These are phyloP conservation scores for Campoletis sonorensis DNA, from an alignment of 1,140 invertebrate species.

Conservation along the genomic window DNA sequence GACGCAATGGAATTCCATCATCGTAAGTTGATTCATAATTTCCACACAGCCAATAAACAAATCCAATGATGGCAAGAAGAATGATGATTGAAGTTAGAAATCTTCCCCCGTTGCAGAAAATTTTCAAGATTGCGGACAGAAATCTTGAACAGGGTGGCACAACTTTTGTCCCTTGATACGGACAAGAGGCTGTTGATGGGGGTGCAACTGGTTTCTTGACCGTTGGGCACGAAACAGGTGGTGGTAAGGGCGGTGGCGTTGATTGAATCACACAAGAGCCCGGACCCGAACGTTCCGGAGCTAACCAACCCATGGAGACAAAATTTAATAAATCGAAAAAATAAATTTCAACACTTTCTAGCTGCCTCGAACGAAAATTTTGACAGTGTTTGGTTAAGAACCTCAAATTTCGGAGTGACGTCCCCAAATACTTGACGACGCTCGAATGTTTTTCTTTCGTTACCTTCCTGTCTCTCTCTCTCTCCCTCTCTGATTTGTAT, in stretches of 20 bases:
- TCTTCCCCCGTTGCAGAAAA: slow-evolving; percentile 33
- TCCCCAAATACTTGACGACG: slow-evolving; percentile 11
- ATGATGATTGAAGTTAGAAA: slow-evolving; percentile 38
- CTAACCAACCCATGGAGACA: slow-evolving; percentile 28
- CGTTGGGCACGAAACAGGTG: background rate
- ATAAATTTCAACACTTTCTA: background rate
- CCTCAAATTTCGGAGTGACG: background rate
- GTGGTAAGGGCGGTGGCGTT: background rate
- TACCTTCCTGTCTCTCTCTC: background rate
- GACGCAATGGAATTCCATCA: background rate
- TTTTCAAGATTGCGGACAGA: slow-evolving; percentile 18
- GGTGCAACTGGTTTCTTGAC: background rate
- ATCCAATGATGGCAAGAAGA: slow-evolving; percentile 4
- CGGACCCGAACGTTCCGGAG: background rate
- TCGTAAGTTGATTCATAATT: slow-evolving; percentile 15
- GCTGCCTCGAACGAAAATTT: slow-evolving; percentile 12
- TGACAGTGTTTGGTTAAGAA: slow-evolving; percentile 30
- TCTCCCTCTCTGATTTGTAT: no score
- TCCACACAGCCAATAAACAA: slow-evolving; percentile 43
- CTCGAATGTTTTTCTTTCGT: slow-evolving; percentile 26
- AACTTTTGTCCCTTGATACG: background rate
- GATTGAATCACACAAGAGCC: slow-evolving; percentile 11
- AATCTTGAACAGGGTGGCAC: slow-evolving; percentile 29
- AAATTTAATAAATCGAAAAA: background rate
- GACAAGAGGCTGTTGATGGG: background rate